phyloP scores from a whole-genome alignment of 1,140 invertebrate genomes.

The Papilio dardanus region DNA sequence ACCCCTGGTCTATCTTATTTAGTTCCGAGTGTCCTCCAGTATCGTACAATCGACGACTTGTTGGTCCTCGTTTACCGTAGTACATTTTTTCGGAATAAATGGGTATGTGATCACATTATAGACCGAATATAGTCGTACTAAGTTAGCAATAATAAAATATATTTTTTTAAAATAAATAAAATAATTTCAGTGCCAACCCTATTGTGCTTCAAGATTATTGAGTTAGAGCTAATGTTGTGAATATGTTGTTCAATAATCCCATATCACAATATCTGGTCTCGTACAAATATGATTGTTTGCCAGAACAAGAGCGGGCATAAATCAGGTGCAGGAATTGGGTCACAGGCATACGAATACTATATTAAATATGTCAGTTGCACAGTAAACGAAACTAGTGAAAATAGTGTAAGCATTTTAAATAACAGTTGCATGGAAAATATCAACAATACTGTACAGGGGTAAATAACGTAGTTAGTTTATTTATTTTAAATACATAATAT shows the following conservation, averaged over 20 bases:
- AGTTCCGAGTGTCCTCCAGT: too few relatives aligned
- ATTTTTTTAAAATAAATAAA: too few relatives aligned
- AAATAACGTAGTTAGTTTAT: background rate
- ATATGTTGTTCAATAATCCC: conserved; percentile 12
- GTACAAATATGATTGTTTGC: conserved; percentile 22
- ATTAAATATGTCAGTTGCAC: conserved; percentile 29
- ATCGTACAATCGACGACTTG: too few relatives aligned
- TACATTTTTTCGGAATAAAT: too few relatives aligned
- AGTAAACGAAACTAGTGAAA: conserved; percentile 14
- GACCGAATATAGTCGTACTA: too few relatives aligned
- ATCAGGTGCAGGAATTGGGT: conserved; percentile 28
- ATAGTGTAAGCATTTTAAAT: background rate
- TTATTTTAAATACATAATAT: background rate
- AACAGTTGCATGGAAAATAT: conserved; percentile 1
- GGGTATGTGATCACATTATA: too few relatives aligned
- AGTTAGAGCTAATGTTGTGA: background rate
- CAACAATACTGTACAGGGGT: background rate
- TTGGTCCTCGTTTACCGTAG: too few relatives aligned
- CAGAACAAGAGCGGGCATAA: conserved; percentile 31
- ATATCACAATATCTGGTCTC: conserved; percentile 11
- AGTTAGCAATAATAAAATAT: too few relatives aligned
- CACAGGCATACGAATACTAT: conserved; percentile 15
- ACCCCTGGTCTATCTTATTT: too few relatives aligned
- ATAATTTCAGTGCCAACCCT: background rate
- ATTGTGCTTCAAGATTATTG: background rate